A percentile compares a stretch with the other conserved stretches of the same genome.
Evolutionary conservation across 2,888 invertebrate genomes (phyloP).

Genomic region (Notodonta dromedarius): DNA sequence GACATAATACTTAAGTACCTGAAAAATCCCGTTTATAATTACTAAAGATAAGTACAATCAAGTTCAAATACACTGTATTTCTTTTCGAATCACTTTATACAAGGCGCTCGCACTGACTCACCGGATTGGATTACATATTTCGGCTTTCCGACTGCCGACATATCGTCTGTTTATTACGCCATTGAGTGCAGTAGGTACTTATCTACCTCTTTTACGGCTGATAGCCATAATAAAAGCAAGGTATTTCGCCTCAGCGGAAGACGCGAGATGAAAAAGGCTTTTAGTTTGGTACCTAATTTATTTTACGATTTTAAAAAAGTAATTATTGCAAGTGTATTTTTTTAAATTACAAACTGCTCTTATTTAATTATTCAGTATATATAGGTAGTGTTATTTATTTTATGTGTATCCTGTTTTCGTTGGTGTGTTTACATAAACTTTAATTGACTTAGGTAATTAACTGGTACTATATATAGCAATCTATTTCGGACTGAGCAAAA

Average conservation of each 20-base stretch:
- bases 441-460: no score
- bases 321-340: slow-evolving; percentile 9
- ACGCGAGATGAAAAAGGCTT: slow-evolving; percentile 27
- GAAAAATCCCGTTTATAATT: no score
- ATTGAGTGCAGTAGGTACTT: slow-evolving; percentile 17
- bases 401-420: not conserved
- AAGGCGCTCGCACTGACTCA: slow-evolving; percentile 17
- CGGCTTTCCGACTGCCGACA: slow-evolving; percentile 9
- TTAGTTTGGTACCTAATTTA: slow-evolving; percentile 16
- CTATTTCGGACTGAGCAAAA: no score
- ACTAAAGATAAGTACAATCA: not conserved
- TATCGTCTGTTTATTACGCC: slow-evolving; percentile 18
- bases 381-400: not conserved
- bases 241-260: slow-evolving; percentile 17
- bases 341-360: not conserved
- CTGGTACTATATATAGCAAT: no score
- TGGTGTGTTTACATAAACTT: no score
- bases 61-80: no score
- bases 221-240: slow-evolving; percentile 27
- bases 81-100: no score
- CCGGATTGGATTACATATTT: slow-evolving; percentile 14
- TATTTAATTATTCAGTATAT: not conserved
- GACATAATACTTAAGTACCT: no score
- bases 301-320: slow-evolving; percentile 19
- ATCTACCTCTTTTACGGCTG: slow-evolving; percentile 16